Evolutionary conservation across 2,888 invertebrate species (phyloP).

Genomic region (Campoletis raptor): DNA sequence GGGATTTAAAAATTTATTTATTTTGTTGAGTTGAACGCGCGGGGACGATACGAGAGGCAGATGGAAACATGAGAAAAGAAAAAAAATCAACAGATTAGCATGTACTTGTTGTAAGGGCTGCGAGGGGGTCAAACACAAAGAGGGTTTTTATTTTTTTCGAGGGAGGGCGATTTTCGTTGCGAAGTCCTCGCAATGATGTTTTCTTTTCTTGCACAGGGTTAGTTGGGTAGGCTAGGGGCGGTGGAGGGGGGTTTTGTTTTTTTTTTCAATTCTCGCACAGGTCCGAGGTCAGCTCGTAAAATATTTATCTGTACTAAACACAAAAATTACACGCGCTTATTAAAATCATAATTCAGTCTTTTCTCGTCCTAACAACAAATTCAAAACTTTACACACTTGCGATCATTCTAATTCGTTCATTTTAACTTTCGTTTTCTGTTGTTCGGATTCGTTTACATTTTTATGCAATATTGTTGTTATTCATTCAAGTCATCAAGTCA

Average conservation of each 20-base stretch:
- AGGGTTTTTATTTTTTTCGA: background rate
- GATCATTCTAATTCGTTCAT: background rate
- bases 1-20: slow-evolving; percentile 70
- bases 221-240: slow-evolving; percentile 68
- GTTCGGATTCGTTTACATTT: background rate
- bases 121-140: background rate
- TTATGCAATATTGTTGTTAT: background rate
- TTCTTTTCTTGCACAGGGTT: slow-evolving; percentile 67
- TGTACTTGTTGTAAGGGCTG: slow-evolving; percentile 73
- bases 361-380: background rate
- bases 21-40: slow-evolving; percentile 78
- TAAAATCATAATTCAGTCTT: slow-evolving; percentile 25
- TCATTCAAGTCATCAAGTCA: background rate
- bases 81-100: slow-evolving; percentile 80
- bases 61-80: slow-evolving; percentile 81
- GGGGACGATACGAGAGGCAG: slow-evolving; percentile 79
- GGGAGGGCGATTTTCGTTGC: slow-evolving; percentile 44
- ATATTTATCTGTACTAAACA: slow-evolving; percentile 29
- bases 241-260: slow-evolving; percentile 34
- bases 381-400: background rate
- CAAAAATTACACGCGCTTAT: slow-evolving; percentile 1
- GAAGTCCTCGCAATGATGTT: slow-evolving; percentile 46
- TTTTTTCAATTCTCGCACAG: slow-evolving; percentile 36
- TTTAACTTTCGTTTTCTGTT: background rate
- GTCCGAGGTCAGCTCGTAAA: slow-evolving; percentile 53